Evolutionary conservation across 2,113 vertebrate species (phyloP).

Genomic region (Dunckerocampus dactyliophorus): DNA sequence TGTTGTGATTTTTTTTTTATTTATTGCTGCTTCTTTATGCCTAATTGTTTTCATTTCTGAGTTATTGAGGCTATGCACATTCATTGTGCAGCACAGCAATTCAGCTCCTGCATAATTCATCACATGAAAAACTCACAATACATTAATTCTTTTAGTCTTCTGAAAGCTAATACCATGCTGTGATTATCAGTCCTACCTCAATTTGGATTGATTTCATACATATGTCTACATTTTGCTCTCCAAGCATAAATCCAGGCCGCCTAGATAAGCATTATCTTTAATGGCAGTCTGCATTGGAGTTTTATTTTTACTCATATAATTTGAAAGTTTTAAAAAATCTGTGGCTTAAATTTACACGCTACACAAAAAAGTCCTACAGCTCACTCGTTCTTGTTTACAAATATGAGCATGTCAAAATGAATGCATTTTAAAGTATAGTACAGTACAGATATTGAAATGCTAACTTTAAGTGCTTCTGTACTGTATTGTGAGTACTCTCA

Average conservation of each 20-base stretch:
- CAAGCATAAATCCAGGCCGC: not conserved
- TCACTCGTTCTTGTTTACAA: too few relatives aligned
- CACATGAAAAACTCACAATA: too few relatives aligned
- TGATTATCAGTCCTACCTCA: not conserved
- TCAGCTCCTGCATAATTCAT: not conserved
- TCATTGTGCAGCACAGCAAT: conserved; percentile 30
- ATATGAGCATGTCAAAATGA: too few relatives aligned
- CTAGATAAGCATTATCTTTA: not conserved
- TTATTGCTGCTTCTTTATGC: conserved; percentile 9
- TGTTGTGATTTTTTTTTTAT: too few relatives aligned
- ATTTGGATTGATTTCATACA: not conserved
- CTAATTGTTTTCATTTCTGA: conserved; percentile 13
- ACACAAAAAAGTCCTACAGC: too few relatives aligned
- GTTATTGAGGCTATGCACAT: conserved; percentile 16
- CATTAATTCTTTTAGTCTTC: not conserved
- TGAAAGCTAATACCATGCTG: conserved; percentile 8
- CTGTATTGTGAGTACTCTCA: too few relatives aligned
- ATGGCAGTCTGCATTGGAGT: not conserved
- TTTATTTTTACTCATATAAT: not conserved
- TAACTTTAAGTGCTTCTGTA: too few relatives aligned
- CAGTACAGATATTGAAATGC: too few relatives aligned
- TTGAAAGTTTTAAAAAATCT: not conserved
- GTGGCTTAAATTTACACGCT: too few relatives aligned
- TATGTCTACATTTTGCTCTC: not conserved
- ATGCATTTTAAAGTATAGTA: too few relatives aligned